phyloP scores from a whole-genome alignment of 1,140 invertebrate genomes.

The Pinna nobilis region DNA sequence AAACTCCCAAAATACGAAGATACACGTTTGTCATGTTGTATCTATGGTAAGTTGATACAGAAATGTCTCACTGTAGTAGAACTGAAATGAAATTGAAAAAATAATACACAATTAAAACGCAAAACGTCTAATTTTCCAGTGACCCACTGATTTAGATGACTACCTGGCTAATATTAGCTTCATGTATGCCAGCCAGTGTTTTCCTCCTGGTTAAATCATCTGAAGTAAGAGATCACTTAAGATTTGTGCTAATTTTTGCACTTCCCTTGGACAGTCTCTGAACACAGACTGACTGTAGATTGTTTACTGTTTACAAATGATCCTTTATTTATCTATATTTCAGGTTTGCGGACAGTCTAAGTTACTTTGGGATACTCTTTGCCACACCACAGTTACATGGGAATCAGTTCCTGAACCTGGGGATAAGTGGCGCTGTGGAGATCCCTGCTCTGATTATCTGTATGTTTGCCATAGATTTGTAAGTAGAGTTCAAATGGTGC shows the following conservation, averaged over 20 bases:
- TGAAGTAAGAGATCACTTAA: too few relatives aligned
- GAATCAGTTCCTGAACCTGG: conserved; percentile 68
- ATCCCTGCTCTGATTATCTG: conserved; percentile 66
- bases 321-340: conserved; percentile 52
- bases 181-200: too few relatives aligned
- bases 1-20: conserved; percentile 53
- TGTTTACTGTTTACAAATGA: too few relatives aligned
- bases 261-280: too few relatives aligned
- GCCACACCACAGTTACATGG: conserved; percentile 65
- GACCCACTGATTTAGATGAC: too few relatives aligned
- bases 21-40: conserved; percentile 70
- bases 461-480: conserved; percentile 59
- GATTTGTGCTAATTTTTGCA: too few relatives aligned
- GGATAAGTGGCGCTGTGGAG: conserved; percentile 69
- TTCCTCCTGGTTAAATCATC: too few relatives aligned
- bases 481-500: conserved; percentile 18
- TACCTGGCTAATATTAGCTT: too few relatives aligned
- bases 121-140: too few relatives aligned
- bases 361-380: conserved; percentile 71
- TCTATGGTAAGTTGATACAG: conserved; percentile 60
- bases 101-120: too few relatives aligned
- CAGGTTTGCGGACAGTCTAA: conserved; percentile 69
- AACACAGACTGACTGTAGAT: too few relatives aligned
- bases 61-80: conserved; percentile 5
- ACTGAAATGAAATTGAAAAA: too few relatives aligned